A percentile compares a stretch with the other conserved stretches of the same genome.
These are phyloP conservation scores for Venturia canescens DNA, from an alignment of 1,140 invertebrate genomes.

Conservation along the genomic window DNA sequence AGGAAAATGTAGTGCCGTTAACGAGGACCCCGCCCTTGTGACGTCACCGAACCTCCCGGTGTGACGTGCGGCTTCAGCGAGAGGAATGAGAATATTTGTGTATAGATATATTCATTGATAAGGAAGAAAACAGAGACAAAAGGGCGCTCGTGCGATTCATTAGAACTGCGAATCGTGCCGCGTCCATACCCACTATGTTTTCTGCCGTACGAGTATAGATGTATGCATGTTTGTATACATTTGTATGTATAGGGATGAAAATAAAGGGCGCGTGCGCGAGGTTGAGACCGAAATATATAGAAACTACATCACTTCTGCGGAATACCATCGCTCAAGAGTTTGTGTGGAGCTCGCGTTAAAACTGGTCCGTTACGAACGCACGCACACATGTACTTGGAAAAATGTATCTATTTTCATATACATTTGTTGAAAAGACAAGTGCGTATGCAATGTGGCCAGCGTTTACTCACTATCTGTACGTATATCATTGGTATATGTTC, in stretches of 20 bases:
- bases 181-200: not conserved
- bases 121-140: not conserved
- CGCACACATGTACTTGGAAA: not conserved
- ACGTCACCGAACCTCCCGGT: constrained; percentile 64
- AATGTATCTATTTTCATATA: not conserved
- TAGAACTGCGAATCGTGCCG: not conserved
- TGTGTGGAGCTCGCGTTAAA: constrained; percentile 6
- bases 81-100: constrained; percentile 42
- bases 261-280: not conserved
- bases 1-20: constrained; percentile 57
- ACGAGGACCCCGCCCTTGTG: constrained; percentile 75
- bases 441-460: not conserved
- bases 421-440: not conserved
- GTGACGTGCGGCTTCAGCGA: constrained; percentile 20
- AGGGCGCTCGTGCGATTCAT: not conserved
- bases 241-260: not conserved
- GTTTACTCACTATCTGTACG: too few relatives aligned
- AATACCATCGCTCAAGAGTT: not conserved
- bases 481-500: too few relatives aligned
- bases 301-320: not conserved
- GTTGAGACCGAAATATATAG: not conserved
- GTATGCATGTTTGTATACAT: not conserved
- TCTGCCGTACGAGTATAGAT: not conserved
- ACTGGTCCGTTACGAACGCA: not conserved
- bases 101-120: constrained; percentile 4